These are phyloP conservation scores for Haliclystus octoradiatus DNA, from an alignment of 30 jellyfish, hydroid and myxozoan species.

Conservation along the genomic window DNA sequence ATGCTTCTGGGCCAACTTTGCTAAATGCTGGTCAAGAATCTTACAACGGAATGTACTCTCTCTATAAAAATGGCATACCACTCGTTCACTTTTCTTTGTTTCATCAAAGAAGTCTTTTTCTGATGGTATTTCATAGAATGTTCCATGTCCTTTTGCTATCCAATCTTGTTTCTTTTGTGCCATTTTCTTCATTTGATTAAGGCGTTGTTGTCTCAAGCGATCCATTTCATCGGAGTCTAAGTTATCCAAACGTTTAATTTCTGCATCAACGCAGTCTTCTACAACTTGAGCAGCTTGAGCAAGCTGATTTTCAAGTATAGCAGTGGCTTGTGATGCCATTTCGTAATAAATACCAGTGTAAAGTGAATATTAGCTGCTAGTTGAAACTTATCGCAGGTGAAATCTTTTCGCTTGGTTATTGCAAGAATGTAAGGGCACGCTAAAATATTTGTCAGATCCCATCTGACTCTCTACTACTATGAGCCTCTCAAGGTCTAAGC, in stretches of 20 bases:
- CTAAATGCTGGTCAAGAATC: conserved; percentile 82
- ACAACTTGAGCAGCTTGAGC: conserved; percentile 87
- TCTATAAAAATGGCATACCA: conserved; percentile 85
- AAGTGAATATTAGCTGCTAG: too few relatives aligned
- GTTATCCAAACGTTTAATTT: conserved; percentile 70
- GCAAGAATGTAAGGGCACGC: too few relatives aligned
- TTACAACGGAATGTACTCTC: conserved; percentile 93
- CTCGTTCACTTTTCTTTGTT: conserved; percentile 76
- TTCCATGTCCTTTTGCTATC: conserved; percentile 89
- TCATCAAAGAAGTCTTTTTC: conserved; percentile 95
- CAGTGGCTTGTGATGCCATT: background rate
- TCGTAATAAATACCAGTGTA: too few relatives aligned
- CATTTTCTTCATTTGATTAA: conserved; percentile 57
- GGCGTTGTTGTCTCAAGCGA: conserved; percentile 58
- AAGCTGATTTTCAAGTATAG: conserved; percentile 48
- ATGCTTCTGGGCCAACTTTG: conserved; percentile 64
- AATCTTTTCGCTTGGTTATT: too few relatives aligned
- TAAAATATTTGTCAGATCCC: too few relatives aligned
- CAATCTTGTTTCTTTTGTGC: conserved; percentile 77
- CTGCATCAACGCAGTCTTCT: conserved; percentile 81
- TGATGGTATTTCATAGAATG: conserved; percentile 67
- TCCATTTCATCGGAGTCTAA: conserved; percentile 69
- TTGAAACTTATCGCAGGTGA: too few relatives aligned
- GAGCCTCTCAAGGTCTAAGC: too few relatives aligned
- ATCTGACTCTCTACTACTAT: too few relatives aligned